These are phyloP conservation scores for Atta colombica DNA, from an alignment of 1,140 invertebrate genomes.

Conservation along the genomic window DNA sequence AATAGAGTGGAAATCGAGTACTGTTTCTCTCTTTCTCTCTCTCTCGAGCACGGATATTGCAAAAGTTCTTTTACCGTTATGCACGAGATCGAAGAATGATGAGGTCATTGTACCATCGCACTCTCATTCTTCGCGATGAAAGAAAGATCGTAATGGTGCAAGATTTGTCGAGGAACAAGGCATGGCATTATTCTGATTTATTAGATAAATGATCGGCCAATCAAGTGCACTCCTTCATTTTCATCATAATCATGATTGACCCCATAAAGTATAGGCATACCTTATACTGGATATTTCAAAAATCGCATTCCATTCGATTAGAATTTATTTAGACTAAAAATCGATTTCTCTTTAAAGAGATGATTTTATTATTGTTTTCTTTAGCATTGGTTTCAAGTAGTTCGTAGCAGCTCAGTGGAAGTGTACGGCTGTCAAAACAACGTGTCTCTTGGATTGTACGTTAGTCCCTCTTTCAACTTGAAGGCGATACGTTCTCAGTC, in stretches of 20 bases:
- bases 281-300: background rate
- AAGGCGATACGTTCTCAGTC: constrained; percentile 1
- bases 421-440: constrained; percentile 29
- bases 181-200: constrained; percentile 64
- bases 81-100: constrained; percentile 20
- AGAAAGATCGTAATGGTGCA: constrained; percentile 63
- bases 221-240: background rate
- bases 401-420: constrained; percentile 9
- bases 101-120: constrained; percentile 65
- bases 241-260: background rate
- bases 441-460: background rate
- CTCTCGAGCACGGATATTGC: background rate
- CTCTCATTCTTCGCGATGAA: constrained; percentile 23
- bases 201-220: constrained; percentile 27
- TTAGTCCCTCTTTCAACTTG: background rate
- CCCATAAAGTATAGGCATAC: background rate
- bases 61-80: constrained; percentile 61
- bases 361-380: constrained; percentile 10
- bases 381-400: background rate
- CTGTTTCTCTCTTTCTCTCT: constrained; percentile 8
- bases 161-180: constrained; percentile 43
- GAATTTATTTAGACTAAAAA: background rate
- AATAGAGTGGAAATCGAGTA: background rate
- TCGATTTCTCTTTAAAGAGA: constrained; percentile 3
- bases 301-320: background rate